phyloP scores from a whole-genome alignment of 2,888 invertebrate genomes.

The Drosophila anceps region DNA sequence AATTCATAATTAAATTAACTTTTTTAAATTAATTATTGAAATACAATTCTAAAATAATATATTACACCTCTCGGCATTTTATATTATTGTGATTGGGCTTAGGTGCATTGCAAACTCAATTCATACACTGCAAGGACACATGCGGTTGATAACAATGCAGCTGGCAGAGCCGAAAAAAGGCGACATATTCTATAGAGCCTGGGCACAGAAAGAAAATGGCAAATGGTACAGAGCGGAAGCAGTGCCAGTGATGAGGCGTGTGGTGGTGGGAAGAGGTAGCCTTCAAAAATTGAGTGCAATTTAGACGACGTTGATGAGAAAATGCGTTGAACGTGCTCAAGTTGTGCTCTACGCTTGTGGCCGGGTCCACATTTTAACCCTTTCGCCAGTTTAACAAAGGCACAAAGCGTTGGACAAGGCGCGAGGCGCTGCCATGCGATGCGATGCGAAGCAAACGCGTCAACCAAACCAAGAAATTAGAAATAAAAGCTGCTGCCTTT shows the following conservation, averaged over 20 bases:
- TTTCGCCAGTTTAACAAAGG: constrained; percentile 69
- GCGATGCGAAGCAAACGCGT: constrained; percentile 17
- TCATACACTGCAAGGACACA: constrained; percentile 42
- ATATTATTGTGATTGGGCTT: background rate
- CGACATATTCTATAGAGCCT: constrained; percentile 52
- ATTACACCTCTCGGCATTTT: background rate
- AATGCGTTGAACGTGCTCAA: constrained; percentile 82
- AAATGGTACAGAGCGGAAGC: constrained; percentile 49
- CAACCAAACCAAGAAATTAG: constrained; percentile 56
- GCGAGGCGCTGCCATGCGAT: background rate
- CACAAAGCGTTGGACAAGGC: constrained; percentile 20
- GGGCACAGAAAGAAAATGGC: constrained; percentile 38
- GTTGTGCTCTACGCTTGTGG: constrained; percentile 69
- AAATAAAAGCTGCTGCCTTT: constrained; percentile 43
- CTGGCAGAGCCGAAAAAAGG: constrained; percentile 46
- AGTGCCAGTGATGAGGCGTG: constrained; percentile 33
- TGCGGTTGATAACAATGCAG: constrained; percentile 61
- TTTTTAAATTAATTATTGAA: background rate
- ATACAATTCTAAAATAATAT: background rate
- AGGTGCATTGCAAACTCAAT: constrained; percentile 14
- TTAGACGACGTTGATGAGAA: constrained; percentile 78
- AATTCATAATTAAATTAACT: too few species aligned
- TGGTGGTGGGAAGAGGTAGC: constrained; percentile 41
- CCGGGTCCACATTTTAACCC: constrained; percentile 68
- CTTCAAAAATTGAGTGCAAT: constrained; percentile 83